These are phyloP conservation scores for Hirtodrosophila trivittata DNA, from an alignment of 2,888 invertebrate genomes.

Conservation along the genomic window DNA sequence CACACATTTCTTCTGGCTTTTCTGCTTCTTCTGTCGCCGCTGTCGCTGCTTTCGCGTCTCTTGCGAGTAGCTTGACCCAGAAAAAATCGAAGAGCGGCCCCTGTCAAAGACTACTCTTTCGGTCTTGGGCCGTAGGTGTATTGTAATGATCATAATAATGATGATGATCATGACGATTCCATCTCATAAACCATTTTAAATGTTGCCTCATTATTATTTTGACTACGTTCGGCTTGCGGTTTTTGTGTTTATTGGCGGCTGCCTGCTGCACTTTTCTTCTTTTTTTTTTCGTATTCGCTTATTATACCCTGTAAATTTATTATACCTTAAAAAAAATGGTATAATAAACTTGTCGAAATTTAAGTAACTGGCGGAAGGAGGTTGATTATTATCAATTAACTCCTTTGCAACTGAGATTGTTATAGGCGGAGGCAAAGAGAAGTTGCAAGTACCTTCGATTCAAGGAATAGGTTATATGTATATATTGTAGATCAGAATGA, in stretches of 20 bases:
- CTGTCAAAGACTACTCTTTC: constrained; percentile 38
- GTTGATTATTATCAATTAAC: no score
- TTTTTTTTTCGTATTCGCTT: constrained; percentile 24
- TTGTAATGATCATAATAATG: constrained; percentile 45
- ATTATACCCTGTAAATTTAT: constrained; percentile 39
- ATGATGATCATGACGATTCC: constrained; percentile 42
- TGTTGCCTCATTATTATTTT: constrained; percentile 76
- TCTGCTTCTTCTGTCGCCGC: constrained; percentile 6
- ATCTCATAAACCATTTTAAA: constrained; percentile 74
- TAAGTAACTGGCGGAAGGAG: no score
- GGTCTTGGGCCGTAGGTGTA: constrained; percentile 61
- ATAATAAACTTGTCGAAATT: no score
- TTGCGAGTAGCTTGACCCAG: constrained; percentile 67
- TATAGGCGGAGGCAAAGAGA: no score
- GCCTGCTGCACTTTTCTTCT: constrained; percentile 27
- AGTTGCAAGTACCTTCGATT: no score
- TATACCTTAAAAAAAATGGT: background rate
- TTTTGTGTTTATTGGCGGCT: constrained; percentile 65
- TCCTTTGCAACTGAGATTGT: no score
- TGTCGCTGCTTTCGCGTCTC: constrained; percentile 36
- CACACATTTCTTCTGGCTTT: constrained; percentile 47
- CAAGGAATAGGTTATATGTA: no score
- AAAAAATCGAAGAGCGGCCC: constrained; percentile 45
- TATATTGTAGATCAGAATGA: no score
- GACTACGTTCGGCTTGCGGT: constrained; percentile 73